Conservation (phyloP, 2,797 vertebrate genomes). For the Amblyopsis hoosieri region DNA sequence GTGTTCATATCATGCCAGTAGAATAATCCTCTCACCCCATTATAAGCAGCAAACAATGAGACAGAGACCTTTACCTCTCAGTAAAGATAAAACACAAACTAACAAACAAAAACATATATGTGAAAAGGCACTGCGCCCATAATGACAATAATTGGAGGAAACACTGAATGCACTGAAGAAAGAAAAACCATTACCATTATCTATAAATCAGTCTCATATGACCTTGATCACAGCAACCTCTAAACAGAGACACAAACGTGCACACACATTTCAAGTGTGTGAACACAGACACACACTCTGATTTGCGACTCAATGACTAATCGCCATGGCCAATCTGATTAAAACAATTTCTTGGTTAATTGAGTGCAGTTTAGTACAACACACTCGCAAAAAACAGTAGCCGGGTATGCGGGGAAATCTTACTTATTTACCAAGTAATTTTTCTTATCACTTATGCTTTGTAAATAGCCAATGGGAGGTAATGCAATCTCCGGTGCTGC, state of each 20-base stretch:
- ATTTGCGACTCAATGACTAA: constrained; percentile 56
- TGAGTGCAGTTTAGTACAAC: constrained; percentile 71
- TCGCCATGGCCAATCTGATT: constrained; percentile 69
- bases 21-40: too few species aligned
- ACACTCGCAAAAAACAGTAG: constrained; percentile 23
- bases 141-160: constrained; percentile 41
- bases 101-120: constrained; percentile 62
- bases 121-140: constrained; percentile 49
- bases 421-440: constrained; percentile 77
- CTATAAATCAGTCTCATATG: constrained; percentile 48
- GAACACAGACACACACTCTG: constrained; percentile 3
- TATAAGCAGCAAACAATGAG: too few species aligned
- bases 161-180: constrained; percentile 28
- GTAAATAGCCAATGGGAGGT: constrained; percentile 76
- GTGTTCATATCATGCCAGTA: too few species aligned
- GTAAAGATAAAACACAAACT: constrained; percentile 43
- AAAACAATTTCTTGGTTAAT: constrained; percentile 79
- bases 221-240: constrained; percentile 58
- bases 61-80: too few species aligned
- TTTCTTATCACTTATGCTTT: constrained; percentile 75
- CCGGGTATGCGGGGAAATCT: constrained; percentile 59
- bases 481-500: constrained; percentile 68
- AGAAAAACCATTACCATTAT: constrained; percentile 39
- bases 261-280: constrained; percentile 8
- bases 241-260: constrained; percentile 27